These are phyloP conservation scores for Melolontha melolontha DNA, from an alignment of 2,888 invertebrate species.

Conservation along the genomic window DNA sequence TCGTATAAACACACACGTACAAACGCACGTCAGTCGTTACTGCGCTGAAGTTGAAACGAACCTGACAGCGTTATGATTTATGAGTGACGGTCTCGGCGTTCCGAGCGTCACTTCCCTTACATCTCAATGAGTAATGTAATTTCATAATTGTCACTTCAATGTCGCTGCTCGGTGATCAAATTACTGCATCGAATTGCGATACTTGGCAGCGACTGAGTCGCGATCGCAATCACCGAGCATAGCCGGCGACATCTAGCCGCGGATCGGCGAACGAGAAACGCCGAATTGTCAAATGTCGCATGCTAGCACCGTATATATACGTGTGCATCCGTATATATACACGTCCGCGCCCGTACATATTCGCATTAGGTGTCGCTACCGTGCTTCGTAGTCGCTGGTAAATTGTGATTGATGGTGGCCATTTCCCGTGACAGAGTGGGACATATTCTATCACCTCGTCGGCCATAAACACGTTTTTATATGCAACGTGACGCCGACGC, in stretches of 20 bases:
- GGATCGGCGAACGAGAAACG: too few relatives aligned
- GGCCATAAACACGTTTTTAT: conserved; percentile 64
- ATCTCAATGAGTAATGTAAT: conserved; percentile 65
- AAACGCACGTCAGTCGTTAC: conserved; percentile 21
- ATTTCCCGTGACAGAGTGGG: conserved; percentile 62
- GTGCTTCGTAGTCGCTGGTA: conserved; percentile 47
- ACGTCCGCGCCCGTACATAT: too few relatives aligned
- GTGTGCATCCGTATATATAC: too few relatives aligned
- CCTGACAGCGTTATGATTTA: conserved; percentile 63
- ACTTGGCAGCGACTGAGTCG: conserved; percentile 15
- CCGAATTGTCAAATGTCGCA: too few relatives aligned
- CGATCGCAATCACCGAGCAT: background rate
- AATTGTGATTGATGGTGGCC: conserved; percentile 64
- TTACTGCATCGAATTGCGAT: conserved; percentile 54
- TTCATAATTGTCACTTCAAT: conserved; percentile 64
- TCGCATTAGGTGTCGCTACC: conserved; percentile 5
- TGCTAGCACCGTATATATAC: too few relatives aligned
- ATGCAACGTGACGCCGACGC: conserved; percentile 60
- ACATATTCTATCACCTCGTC: conserved; percentile 62
- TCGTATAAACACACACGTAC: conserved; percentile 6
- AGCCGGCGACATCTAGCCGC: too few relatives aligned
- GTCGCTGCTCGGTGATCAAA: conserved; percentile 61
- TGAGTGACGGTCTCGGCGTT: conserved; percentile 59
- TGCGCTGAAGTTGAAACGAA: conserved; percentile 44
- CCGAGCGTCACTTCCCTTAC: conserved; percentile 59